Evolutionary conservation across 2,113 vertebrate species (phyloP).

Genomic region (Etheostoma cragini): DNA sequence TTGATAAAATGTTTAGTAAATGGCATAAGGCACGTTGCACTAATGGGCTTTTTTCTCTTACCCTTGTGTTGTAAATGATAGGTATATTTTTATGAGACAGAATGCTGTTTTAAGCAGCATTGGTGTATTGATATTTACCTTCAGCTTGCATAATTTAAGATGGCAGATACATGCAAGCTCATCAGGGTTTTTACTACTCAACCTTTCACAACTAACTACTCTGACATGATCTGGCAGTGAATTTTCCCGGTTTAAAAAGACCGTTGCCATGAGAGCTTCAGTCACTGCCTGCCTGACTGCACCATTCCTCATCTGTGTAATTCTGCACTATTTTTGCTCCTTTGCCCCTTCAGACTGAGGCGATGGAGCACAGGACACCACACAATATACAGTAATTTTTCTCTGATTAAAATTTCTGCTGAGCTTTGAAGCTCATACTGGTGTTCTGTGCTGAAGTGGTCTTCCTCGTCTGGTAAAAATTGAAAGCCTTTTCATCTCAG

Average conservation of each 20-base stretch:
- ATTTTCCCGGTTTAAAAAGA: conserved; percentile 45
- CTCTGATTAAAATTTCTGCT: conserved; percentile 84
- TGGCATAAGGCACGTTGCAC: conserved; percentile 65
- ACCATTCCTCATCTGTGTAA: conserved; percentile 32
- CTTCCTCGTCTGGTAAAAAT: conserved; percentile 81
- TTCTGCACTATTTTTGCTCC: conserved; percentile 49
- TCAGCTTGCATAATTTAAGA: conserved; percentile 72
- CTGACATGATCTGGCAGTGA: conserved; percentile 28
- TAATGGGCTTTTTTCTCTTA: conserved; percentile 51
- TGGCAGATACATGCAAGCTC: conserved; percentile 59
- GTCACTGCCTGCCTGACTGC: background rate
- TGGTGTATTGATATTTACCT: conserved; percentile 69
- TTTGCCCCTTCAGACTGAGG: conserved; percentile 52
- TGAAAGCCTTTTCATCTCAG: conserved; percentile 83
- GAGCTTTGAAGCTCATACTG: conserved; percentile 78
- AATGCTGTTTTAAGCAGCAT: conserved; percentile 78
- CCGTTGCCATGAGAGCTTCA: conserved; percentile 3
- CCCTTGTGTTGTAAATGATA: conserved; percentile 74
- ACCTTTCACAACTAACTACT: conserved; percentile 42
- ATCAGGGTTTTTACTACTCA: conserved; percentile 51
- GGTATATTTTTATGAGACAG: conserved; percentile 76
- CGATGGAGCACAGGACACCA: conserved; percentile 47
- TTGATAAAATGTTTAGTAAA: conserved; percentile 84
- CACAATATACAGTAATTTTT: conserved; percentile 79
- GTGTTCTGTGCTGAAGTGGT: conserved; percentile 78